Base-by-base conservation (phyloP, 2,797 vertebrate species). In the Parotocinclus haroldoi region DNA sequence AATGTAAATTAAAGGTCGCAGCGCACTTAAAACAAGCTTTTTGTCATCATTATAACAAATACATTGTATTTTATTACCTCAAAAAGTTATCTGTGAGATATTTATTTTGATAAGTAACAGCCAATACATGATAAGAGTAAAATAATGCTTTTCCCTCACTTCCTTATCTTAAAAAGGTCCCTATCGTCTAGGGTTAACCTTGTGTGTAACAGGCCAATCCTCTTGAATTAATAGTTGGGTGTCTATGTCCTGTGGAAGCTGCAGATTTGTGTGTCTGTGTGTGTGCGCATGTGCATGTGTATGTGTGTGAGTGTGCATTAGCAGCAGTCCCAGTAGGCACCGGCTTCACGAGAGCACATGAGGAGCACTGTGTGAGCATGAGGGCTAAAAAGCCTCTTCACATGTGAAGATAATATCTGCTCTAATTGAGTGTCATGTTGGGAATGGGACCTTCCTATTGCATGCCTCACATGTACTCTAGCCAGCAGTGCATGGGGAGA, bases 371-470 rank as follows among this genome's bases (percentile, higher is more conserved):
- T 69, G 27, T 37, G 63, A 76, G 78, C 71, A 68, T 16, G 51
- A 61, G 57, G 71, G 78, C 56, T 72, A 81, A 81, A 85, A 81
- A 82, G 73, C 76, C 78, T 81, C 80, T 82, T 79, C 75, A 83
- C 77, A 77, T 75, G 69, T 79, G 66, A 58, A 76, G 76, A 83
- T 82, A 84, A 86, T 81, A 74, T 77, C 69, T 54, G 58, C 36
- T 82, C 77, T 88, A 84, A 87, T 85, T 85, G 76, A 76, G 78
- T 66, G 74, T 73, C 46, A 19, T 62, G 6, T 74, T 75, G 80
- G 81, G 76, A 86, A 76, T 8, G 42, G 77, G 73, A 69, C 63
- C 46, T 65, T 66, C 70, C 44, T 78, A n/a, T 70, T 77, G 71
- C 72, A 71, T 75, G 74, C 76, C 74, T 70, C 72, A 78, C 80